Base-by-base conservation (phyloP, 2,797 vertebrate species). In the Melanotaenia pygmaea region DNA sequence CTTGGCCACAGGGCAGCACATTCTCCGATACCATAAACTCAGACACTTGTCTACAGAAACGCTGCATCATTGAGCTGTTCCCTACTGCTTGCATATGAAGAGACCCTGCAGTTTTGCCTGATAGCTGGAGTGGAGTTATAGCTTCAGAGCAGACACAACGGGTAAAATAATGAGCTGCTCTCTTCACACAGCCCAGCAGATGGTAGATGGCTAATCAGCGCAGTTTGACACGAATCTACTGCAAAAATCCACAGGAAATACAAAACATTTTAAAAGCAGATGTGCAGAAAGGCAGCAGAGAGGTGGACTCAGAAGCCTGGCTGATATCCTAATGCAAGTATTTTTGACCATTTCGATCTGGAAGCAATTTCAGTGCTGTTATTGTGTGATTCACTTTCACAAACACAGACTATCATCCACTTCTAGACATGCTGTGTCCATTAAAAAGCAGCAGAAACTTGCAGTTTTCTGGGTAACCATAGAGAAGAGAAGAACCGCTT, bases 161-260 rank as follows among this genome's bases (percentile, higher is more conserved):
- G 80, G 77, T 81, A 62, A 77, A 73, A 85, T 87, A 88, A 91
- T 80, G 86, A 88, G 88, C 72, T 32, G 43, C 79, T 83, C 77
- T 77, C 71, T 66, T 77, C 70, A 45, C 65, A 38, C 64, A 45
- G 76, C 82, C 79, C 82, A 86, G 86, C 88, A 92, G 89, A 91
- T 87, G 88, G 86, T 84, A 58, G 81, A 87, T 85, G 84, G 77
- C 82, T 88, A 83, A 91, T 93, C 88, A 87, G 79, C 14, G 9
- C 76, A 58, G 51, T 84, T 77, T 30, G 24, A 88, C 86, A 81
- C 59, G 30, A 70, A 74, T 28, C 50, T 26, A 66, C 72, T 64
- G 82, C 77, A 88, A 66, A 79, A 85, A 84, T 79, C 80, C 82
- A 83, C 78, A 64, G 82, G 81, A 86, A 60, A 61, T 57, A 47